Conservation (phyloP, 1,140 invertebrate species). For the Kradibia gibbosae region DNA sequence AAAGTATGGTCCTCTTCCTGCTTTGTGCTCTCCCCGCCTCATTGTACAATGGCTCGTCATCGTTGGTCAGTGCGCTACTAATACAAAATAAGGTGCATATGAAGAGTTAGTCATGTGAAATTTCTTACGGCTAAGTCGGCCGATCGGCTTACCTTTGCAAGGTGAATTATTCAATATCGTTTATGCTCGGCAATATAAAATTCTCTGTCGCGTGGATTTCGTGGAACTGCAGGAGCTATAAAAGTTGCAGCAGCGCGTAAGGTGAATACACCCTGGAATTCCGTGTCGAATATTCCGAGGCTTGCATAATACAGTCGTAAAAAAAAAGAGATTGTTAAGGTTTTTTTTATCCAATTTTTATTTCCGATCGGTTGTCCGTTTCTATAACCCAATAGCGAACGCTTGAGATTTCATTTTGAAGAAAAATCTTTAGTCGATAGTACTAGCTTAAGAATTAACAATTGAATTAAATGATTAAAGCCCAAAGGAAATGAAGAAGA, state of each 20-base stretch:
- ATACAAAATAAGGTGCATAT: constrained; percentile 24
- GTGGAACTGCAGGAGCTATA: not conserved
- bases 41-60: constrained; percentile 4
- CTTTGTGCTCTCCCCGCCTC: not conserved
- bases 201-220: not conserved
- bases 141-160: constrained; percentile 14
- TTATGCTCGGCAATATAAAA: not conserved
- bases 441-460: no score
- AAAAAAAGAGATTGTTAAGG: no score
- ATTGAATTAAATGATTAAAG: no score
- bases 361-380: no score
- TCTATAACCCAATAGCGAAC: no score
- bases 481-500: no score
- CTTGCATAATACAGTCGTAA: no score
- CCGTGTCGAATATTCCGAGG: no score
- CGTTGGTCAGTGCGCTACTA: not conserved
- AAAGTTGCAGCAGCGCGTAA: not conserved
- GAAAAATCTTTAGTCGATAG: no score
- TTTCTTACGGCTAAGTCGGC: constrained; percentile 18
- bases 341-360: no score
- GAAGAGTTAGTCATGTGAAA: not conserved
- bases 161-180: not conserved
- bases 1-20: constrained; percentile 46
- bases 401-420: no score
- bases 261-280: not conserved